Percentiles rank a stretch among this genome's conserved stretches.
These are phyloP conservation scores for Herminia tarsipennalis DNA, from an alignment of 2,888 invertebrate species.

Conservation along the genomic window DNA sequence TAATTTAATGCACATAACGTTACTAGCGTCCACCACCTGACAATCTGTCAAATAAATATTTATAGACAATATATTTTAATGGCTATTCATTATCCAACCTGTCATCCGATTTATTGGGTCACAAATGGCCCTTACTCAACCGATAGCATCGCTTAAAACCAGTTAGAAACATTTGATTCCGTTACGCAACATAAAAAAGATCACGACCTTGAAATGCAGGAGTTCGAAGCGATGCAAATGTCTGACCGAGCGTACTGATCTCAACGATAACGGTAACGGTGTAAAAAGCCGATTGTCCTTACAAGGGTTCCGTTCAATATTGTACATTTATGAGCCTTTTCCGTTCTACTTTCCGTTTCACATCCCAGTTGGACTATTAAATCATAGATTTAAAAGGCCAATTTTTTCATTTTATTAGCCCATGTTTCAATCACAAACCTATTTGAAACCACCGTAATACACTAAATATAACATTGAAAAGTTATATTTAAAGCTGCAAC, in stretches of 20 bases:
- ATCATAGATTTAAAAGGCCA: no score
- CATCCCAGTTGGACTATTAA: constrained; percentile 3
- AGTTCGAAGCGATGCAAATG: constrained; percentile 32
- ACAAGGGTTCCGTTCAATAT: constrained; percentile 35
- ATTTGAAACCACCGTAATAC: no score
- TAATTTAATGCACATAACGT: no score
- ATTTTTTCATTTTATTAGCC: no score
- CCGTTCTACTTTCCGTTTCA: constrained; percentile 49
- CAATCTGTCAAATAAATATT: background rate
- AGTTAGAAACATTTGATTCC: constrained; percentile 26
- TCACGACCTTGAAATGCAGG: constrained; percentile 41
- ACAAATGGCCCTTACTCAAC: constrained; percentile 12
- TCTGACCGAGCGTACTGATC: constrained; percentile 23
- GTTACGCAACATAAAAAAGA: constrained; percentile 32
- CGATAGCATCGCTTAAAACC: constrained; percentile 25
- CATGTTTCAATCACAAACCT: no score
- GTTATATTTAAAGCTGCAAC: no score
- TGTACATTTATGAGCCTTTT: constrained; percentile 39
- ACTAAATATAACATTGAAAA: no score
- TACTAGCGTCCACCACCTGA: no score
- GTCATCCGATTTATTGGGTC: constrained; percentile 23
- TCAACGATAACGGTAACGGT: constrained; percentile 40
- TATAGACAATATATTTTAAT: no score
- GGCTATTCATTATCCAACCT: background rate
- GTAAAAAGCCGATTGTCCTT: constrained; percentile 54